A percentile compares a stretch with the other conserved stretches of the same genome.
phyloP scores from a whole-genome alignment of 1,140 invertebrate species.

The Hylaeus volcanicus region DNA sequence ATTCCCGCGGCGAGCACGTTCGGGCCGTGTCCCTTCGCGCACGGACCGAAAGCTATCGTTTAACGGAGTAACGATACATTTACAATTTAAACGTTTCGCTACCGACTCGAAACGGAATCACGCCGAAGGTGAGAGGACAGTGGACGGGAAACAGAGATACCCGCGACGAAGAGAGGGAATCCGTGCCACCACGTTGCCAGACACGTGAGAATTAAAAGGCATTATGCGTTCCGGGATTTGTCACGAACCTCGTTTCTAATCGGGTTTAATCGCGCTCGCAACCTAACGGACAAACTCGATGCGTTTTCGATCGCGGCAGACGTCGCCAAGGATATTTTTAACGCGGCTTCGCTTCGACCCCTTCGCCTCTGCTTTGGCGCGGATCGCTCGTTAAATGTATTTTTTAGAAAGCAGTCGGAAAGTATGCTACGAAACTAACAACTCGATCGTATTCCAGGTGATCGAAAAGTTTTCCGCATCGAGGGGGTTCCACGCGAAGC shows the following conservation, averaged over 20 bases:
- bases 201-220: slow-evolving; percentile 65
- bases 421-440: no score
- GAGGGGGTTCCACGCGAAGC: no score
- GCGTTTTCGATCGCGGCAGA: background rate
- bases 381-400: no score
- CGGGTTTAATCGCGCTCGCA: slow-evolving; percentile 2
- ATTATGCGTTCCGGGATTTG: slow-evolving; percentile 15
- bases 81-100: slow-evolving; percentile 43
- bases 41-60: background rate
- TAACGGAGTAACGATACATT: slow-evolving; percentile 44
- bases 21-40: background rate
- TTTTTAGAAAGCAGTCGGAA: no score
- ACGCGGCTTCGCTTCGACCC: no score
- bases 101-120: background rate
- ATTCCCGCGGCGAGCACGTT: background rate
- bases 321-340: no score
- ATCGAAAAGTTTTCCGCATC: no score
- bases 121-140: background rate
- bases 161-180: background rate
- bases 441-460: no score
- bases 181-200: slow-evolving; percentile 56
- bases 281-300: background rate
- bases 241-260: slow-evolving; percentile 5
- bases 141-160: no score
- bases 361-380: no score